Percentiles rank a stretch among this genome's conserved stretches.
These are phyloP conservation scores for Lottia gigantea DNA, from an alignment of 2,888 invertebrate species.

Conservation along the genomic window DNA sequence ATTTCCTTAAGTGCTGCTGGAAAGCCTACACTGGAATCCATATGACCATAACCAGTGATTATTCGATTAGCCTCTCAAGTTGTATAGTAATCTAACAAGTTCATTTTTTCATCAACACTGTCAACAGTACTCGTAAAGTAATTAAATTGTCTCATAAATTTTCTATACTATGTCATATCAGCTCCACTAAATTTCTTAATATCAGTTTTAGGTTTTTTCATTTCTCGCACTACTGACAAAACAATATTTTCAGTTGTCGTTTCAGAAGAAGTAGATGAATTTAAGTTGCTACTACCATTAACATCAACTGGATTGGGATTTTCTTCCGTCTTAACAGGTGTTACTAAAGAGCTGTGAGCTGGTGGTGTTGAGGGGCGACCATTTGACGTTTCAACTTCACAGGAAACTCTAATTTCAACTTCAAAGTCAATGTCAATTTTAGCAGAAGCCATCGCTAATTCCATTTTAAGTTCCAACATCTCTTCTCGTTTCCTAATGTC, in stretches of 20 bases:
- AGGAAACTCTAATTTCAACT: no score
- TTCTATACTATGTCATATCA: neutral
- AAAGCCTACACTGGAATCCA: neutral
- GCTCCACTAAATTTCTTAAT: neutral
- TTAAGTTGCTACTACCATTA: no score
- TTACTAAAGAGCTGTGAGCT: no score
- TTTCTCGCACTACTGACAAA: neutral
- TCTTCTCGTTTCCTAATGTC: neutral
- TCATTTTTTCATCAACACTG: conserved; percentile 5
- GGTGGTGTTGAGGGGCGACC: no score
- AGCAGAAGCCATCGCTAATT: neutral
- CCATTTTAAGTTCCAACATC: neutral
- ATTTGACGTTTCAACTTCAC: no score
- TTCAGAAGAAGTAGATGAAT: neutral
- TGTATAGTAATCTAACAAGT: conserved; percentile 9
- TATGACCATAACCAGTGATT: neutral
- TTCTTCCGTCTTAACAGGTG: neutral
- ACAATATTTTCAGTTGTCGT: neutral
- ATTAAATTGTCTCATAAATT: conserved; percentile 7
- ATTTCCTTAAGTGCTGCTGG: conserved; percentile 12
- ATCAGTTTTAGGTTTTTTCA: neutral
- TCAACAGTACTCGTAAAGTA: neutral
- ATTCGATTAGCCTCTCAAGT: neutral
- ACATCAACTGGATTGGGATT: neutral
- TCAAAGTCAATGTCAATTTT: no score